Percentiles rank a stretch among this genome's conserved stretches.
Conservation (phyloP, 2,888 invertebrate genomes). For the Noctua fimbriata region DNA sequence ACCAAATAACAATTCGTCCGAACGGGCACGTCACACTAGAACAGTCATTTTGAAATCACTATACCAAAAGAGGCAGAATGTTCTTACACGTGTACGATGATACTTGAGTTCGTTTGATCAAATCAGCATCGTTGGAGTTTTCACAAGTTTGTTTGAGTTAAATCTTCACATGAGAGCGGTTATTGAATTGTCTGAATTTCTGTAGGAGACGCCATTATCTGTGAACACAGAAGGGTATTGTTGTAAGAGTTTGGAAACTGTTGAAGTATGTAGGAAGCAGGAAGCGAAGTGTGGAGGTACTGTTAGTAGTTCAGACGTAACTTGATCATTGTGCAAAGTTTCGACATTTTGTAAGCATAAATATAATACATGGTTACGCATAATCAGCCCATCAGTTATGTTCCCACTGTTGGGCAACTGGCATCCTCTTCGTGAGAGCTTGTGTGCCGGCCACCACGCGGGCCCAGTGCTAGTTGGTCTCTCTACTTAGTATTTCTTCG, state of each 20-base stretch:
- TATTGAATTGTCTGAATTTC: conserved; percentile 32
- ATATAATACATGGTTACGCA: too few relatives aligned
- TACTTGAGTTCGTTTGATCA: conserved; percentile 28
- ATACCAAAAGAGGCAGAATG: neutral
- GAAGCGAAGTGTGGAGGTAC: neutral
- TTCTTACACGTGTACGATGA: conserved; percentile 2
- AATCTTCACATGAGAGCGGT: conserved; percentile 38
- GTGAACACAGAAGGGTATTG: conserved; percentile 8
- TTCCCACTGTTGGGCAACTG: neutral
- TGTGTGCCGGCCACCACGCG: neutral
- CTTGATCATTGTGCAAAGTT: neutral
- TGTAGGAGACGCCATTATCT: conserved; percentile 26
- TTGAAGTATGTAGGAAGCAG: neutral
- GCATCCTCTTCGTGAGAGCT: neutral
- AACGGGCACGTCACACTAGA: too few relatives aligned
- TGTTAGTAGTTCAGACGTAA: neutral
- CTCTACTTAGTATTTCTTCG: too few relatives aligned
- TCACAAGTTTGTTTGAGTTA: conserved; percentile 40
- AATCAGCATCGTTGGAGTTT: conserved; percentile 26
- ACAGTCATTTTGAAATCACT: too few relatives aligned
- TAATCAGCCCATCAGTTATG: neutral
- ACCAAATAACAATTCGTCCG: neutral
- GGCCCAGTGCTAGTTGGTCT: neutral
- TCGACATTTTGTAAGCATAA: neutral
- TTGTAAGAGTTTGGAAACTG: conserved; percentile 5